Evolutionary conservation across 37 sponge, comb jelly and placozoan species (phyloP).

Genomic region (Petrosia ficiformis): DNA sequence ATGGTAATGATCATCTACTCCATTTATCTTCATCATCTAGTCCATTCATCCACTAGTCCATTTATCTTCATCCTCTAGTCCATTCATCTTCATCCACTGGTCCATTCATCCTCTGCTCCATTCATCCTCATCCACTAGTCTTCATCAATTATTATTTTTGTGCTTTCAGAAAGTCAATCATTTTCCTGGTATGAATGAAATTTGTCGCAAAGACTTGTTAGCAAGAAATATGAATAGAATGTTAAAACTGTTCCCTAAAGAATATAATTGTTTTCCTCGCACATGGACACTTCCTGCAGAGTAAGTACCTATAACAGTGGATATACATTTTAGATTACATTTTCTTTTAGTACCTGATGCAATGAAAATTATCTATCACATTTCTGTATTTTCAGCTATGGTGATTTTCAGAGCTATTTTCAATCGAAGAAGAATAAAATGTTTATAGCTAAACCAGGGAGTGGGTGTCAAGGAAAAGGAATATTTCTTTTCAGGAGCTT

Average conservation of each 20-base stretch:
- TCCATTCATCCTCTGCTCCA: constrained; percentile 10
- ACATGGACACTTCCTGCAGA: constrained; percentile 98
- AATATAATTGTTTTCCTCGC: constrained; percentile 88
- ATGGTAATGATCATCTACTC: background rate
- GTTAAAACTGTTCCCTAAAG: constrained; percentile 92
- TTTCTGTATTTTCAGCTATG: constrained; percentile 42
- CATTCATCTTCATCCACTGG: background rate
- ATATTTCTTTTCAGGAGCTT: constrained; percentile 83
- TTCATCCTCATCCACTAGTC: background rate
- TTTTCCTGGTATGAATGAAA: constrained; percentile 98
- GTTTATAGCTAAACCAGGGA: constrained; percentile 95
- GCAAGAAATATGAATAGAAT: constrained; percentile 96
- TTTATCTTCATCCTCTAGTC: background rate
- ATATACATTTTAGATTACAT: background rate
- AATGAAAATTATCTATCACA: background rate
- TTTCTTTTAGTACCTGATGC: background rate
- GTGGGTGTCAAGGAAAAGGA: constrained; percentile 94
- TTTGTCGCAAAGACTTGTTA: constrained; percentile 94
- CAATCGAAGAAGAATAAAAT: constrained; percentile 83
- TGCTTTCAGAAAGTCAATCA: constrained; percentile 94
- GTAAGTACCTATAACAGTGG: constrained; percentile 45
- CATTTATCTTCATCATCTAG: background rate
- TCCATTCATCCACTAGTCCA: constrained; percentile 4
- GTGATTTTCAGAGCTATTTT: constrained; percentile 87
- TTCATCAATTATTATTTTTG: constrained; percentile 3